Evolutionary conservation across 2,888 invertebrate genomes (phyloP), one percentile per base, ranked within the genome.

Genomic region (Epirrhoe alternata): DNA sequence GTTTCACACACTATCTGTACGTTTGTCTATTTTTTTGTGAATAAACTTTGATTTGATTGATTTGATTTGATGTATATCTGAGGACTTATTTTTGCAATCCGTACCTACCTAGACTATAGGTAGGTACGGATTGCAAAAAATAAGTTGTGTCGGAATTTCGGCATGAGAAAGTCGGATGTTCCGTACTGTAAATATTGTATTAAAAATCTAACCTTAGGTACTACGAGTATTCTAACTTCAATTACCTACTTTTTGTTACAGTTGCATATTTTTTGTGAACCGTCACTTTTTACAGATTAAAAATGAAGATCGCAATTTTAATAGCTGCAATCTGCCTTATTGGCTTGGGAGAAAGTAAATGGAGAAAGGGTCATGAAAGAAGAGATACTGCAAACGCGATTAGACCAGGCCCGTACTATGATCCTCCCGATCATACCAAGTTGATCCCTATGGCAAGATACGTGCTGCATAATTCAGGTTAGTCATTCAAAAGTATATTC

Each of bases 381-480:
- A 53, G 33, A n/a, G 82, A 84, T 30, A 61, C 62, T 10, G 79
- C 82, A 5, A 89, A 90, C 70, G 85, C 86, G 66, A 79, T 89
- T 63, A 33, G 16, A 45, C 45, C 14, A 17, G 14, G 17, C 16
- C 24, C 24, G 60, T 24, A 35, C 51, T 65, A 72, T 8, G 88
- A 84, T 63, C 95, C 95, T 6, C 96, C 96, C 5, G 94, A 95
- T 56, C 94, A 94, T 66, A 91, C 92, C 35, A 87, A 96, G 74
- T 84, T 94, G 14, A 95, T 96, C 6, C 87, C 94, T 63, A 96
- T 96, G 95, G 96, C 96, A 7, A 92, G 97, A 92, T 96, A 95
- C 78, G 95, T 96, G 53, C 94, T 96, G 60, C 96, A 96, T 82
- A 94, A 95, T 78, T 94, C 95, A 79, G 95, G 96, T 96, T 93